These are phyloP conservation scores for Nemotelus nigrinus DNA, from an alignment of 2,888 invertebrate genomes.

Conservation along the genomic window DNA sequence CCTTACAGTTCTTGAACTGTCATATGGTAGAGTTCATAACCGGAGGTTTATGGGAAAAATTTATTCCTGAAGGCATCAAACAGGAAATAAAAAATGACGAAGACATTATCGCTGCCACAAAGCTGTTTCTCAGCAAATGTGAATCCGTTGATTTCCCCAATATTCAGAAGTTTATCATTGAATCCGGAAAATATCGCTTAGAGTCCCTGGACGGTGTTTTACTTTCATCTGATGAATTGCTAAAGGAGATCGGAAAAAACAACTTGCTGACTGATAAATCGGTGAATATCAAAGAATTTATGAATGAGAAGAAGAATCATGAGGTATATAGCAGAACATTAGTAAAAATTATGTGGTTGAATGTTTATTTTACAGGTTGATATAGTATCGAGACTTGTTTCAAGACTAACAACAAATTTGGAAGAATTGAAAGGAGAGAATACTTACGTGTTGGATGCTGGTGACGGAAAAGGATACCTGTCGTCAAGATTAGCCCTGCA, in stretches of 20 bases:
- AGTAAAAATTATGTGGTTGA: no score
- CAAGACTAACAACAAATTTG: conserved; percentile 65
- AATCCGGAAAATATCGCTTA: conserved; percentile 53
- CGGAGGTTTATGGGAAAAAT: conserved; percentile 71
- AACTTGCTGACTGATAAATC: background rate
- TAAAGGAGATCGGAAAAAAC: background rate
- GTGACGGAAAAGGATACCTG: conserved; percentile 90
- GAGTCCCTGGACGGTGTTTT: conserved; percentile 53
- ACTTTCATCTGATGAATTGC: conserved; percentile 60
- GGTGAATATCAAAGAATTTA: conserved; percentile 71
- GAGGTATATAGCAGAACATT: conserved; percentile 67
- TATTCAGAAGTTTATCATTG: conserved; percentile 53
- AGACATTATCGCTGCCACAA: conserved; percentile 65
- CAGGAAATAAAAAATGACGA: conserved; percentile 64
- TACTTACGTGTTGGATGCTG: conserved; percentile 78
- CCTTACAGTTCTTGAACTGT: conserved; percentile 74
- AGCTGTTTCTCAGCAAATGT: conserved; percentile 39
- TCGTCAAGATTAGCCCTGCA: conserved; percentile 78
- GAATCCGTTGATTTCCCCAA: background rate
- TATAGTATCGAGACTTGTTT: conserved; percentile 71
- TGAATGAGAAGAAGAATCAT: conserved; percentile 83
- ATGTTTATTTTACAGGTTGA: conserved; percentile 67
- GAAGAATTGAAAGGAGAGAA: background rate
- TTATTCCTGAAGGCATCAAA: conserved; percentile 69
- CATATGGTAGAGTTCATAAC: conserved; percentile 83